Evolutionary conservation across 2,797 vertebrate species (phyloP), one percentile per base, ranked within the genome.

Genomic region (Typhlichthys eigenmanni): DNA sequence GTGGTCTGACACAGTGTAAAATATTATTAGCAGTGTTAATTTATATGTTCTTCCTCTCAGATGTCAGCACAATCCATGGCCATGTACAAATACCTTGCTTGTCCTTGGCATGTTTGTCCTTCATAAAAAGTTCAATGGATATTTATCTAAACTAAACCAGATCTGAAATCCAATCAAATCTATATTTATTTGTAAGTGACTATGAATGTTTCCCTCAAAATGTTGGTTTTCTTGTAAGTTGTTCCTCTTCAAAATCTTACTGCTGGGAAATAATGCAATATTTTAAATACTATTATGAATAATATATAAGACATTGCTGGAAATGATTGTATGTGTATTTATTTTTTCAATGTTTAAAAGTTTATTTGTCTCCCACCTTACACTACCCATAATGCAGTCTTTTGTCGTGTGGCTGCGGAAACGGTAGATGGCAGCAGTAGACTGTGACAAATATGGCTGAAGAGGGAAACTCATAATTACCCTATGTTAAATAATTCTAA

Each of bases 381-480:
- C 13, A 11, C 13, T 9, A 13, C 13, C 2, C 45, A 48, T 8
- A 47, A 46, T 29, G 10, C 55, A 53, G 13, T 11, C 8, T 19
- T 52, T 13, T 1, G 4, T 60, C 11, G 4, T 51, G 71, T 46
- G 55, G 29, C 13, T 16, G 59, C 46, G 34, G 46, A 9, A 75
- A 51, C 89, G 71, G 34, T 1, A 84, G 87, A 60, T 66, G 86
- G 75, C 75, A 78, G 62, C 69, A 79, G 24, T 24, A 24, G 24
- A 24, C 59, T 55, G 58, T 13, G 51, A 47, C 47, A 65, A 1
- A 68, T 12, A 55, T 19, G 7, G 14, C 34, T 48, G 13, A 5
- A 13, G 17, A 13, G 7, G 46, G 55, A 13, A 17, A 45, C 14
- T 43, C 10, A 34, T 13, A n/a, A 43, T 46, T 12, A 13, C 13